phyloP scores from a whole-genome alignment of 2,797 vertebrate species.

The Anisognathus igniventris region DNA sequence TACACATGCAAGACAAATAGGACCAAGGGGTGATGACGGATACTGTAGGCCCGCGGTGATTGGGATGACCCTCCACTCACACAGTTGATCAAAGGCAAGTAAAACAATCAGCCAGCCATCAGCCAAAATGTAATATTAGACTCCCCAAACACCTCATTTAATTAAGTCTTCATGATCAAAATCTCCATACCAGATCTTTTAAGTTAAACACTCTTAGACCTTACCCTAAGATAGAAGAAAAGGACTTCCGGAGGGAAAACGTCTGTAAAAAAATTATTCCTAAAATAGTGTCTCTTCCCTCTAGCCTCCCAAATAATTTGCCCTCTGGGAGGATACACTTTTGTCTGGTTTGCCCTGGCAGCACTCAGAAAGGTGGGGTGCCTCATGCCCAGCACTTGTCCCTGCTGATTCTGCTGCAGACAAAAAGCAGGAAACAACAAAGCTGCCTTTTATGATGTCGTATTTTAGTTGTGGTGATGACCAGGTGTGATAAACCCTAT shows the following conservation, averaged over 20 bases:
- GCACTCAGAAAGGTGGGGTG: neutral
- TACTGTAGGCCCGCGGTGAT: conserved; percentile 16
- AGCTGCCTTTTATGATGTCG: neutral
- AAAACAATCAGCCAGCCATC: conserved; percentile 60
- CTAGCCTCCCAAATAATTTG: neutral
- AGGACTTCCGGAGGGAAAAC: conserved; percentile 3
- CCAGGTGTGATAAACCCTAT: neutral
- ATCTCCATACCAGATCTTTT: conserved; percentile 56
- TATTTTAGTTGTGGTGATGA: neutral
- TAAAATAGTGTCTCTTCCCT: neutral
- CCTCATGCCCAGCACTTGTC: neutral
- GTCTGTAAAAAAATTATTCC: neutral
- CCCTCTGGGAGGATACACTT: neutral
- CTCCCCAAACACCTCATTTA: conserved; percentile 64
- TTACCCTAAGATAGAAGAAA: conserved; percentile 29
- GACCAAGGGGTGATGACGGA: conserved; percentile 42
- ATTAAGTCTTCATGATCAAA: conserved; percentile 52
- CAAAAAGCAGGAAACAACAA: neutral
- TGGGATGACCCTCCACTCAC: conserved; percentile 62
- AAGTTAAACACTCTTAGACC: conserved; percentile 15
- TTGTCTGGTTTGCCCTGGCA: neutral
- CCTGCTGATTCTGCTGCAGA: neutral
- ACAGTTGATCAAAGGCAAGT: conserved; percentile 67
- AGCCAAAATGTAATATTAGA: conserved; percentile 52
- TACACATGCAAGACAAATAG: conserved; percentile 58